Evolutionary conservation across 2,113 vertebrate species (phyloP).

Genomic region (Ammodytes marinus): DNA sequence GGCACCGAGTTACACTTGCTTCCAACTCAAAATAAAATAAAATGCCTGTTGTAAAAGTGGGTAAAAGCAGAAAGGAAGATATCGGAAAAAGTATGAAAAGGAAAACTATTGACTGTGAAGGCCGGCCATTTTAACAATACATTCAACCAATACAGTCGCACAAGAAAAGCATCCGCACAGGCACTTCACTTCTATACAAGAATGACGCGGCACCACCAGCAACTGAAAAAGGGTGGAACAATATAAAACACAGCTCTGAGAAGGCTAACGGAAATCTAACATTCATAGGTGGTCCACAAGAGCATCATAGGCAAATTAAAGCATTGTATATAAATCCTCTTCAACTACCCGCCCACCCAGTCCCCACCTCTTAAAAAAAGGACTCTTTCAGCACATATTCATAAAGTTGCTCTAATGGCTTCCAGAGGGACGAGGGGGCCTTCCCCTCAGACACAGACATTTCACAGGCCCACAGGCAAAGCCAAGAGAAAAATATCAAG

Average conservation of each 20-base stretch:
- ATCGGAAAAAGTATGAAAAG: conserved; percentile 23
- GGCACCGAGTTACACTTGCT: conserved; percentile 48
- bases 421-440: conserved; percentile 81
- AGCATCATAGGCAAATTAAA: conserved; percentile 58
- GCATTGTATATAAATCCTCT: conserved; percentile 56
- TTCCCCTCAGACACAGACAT: conserved; percentile 79
- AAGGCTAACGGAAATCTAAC: conserved; percentile 34
- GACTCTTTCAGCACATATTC: conserved; percentile 82
- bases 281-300: conserved; percentile 43
- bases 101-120: conserved; percentile 32
- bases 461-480: conserved; percentile 80
- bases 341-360: conserved; percentile 62
- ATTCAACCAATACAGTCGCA: conserved; percentile 12
- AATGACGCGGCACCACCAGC: conserved; percentile 18
- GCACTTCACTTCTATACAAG: conserved; percentile 15
- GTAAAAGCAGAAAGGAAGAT: conserved; percentile 24
- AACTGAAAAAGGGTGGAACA: conserved; percentile 11
- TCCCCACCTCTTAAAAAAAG: conserved; percentile 64
- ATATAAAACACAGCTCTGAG: conserved; percentile 39
- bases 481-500: conserved; percentile 73
- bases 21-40: conserved; percentile 21
- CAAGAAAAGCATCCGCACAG: conserved; percentile 17
- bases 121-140: conserved; percentile 13
- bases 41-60: conserved; percentile 7
- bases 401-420: conserved; percentile 86